Percentiles rank a stretch among this genome's conserved stretches.
phyloP scores from a whole-genome alignment of 2,113 vertebrate species.

The Leptodactylus fuscus region DNA sequence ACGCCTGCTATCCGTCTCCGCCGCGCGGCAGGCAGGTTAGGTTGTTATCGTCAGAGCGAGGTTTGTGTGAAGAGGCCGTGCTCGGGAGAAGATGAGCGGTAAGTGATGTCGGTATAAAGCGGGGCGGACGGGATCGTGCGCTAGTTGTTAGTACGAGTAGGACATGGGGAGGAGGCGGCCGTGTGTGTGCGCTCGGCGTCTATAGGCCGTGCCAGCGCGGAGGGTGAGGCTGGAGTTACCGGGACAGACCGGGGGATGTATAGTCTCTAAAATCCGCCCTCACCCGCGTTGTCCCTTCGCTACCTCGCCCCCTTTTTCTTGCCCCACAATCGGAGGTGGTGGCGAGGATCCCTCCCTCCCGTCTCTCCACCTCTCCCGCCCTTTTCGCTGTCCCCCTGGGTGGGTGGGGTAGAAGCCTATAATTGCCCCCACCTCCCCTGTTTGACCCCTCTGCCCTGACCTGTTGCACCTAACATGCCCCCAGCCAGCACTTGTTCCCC shows the following conservation, averaged over 20 bases:
- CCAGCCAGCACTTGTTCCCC: not conserved
- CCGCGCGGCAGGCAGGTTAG: conserved; percentile 62
- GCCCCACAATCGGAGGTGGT: conserved; percentile 62
- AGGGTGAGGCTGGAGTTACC: not conserved
- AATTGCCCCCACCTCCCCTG: conserved; percentile 41
- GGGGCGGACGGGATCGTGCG: not conserved
- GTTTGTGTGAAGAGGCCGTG: conserved; percentile 25
- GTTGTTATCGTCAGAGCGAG: conserved; percentile 27
- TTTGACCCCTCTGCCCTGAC: not conserved
- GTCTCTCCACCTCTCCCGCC: conserved; percentile 46
- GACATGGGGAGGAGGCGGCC: not conserved
- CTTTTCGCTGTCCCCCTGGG: conserved; percentile 33
- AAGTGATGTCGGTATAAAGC: conserved; percentile 67
- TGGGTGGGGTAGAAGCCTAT: conserved; percentile 17
- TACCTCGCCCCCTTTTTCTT: conserved; percentile 60
- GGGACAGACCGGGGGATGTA: not conserved
- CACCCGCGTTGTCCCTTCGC: conserved; percentile 26
- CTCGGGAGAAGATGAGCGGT: conserved; percentile 69
- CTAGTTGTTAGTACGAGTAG: not conserved
- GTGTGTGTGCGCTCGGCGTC: too few species aligned
- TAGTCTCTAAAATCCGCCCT: conserved; percentile 7
- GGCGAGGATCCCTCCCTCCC: conserved; percentile 30
- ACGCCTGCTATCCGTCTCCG: conserved; percentile 64
- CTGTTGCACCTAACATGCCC: not conserved
- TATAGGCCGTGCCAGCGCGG: too few species aligned